phyloP scores from a whole-genome alignment of 1,140 invertebrate genomes.

The Dufourea novaeangliae region DNA sequence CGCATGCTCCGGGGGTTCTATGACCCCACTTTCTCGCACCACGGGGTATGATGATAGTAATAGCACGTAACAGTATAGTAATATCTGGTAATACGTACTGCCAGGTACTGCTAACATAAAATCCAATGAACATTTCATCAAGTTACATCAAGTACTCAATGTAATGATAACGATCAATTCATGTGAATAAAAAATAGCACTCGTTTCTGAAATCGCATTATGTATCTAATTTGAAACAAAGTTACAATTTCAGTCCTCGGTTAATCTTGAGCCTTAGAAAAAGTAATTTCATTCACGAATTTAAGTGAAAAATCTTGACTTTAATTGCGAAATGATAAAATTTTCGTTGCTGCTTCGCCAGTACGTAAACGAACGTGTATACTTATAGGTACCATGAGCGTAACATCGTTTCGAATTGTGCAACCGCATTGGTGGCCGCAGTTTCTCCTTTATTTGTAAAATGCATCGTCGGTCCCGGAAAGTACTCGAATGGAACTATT shows the following conservation, averaged over 20 bases:
- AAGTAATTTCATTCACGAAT: too few relatives aligned
- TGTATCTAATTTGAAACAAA: not conserved
- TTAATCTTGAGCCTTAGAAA: not conserved
- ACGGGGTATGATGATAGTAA: too few relatives aligned
- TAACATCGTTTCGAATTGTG: conserved; percentile 35
- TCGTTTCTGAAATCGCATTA: too few relatives aligned
- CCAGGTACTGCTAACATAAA: too few relatives aligned
- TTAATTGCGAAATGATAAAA: not conserved
- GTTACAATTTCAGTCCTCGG: not conserved
- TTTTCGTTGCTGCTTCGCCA: not conserved
- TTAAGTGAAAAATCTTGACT: not conserved
- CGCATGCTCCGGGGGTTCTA: too few relatives aligned
- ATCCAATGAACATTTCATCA: too few relatives aligned
- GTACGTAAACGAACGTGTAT: not conserved
- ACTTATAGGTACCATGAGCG: not conserved
- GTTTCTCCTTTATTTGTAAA: conserved; percentile 44
- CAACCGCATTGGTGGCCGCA: conserved; percentile 36
- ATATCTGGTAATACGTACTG: too few relatives aligned
- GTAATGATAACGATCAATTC: too few relatives aligned
- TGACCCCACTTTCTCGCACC: too few relatives aligned
- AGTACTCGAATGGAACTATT: conserved; percentile 56
- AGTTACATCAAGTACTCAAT: too few relatives aligned
- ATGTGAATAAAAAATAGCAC: too few relatives aligned
- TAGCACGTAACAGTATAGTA: too few relatives aligned
- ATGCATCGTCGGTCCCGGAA: conserved; percentile 41